Base-by-base conservation (phyloP, 2,888 invertebrate genomes). In the Noctua comes region DNA sequence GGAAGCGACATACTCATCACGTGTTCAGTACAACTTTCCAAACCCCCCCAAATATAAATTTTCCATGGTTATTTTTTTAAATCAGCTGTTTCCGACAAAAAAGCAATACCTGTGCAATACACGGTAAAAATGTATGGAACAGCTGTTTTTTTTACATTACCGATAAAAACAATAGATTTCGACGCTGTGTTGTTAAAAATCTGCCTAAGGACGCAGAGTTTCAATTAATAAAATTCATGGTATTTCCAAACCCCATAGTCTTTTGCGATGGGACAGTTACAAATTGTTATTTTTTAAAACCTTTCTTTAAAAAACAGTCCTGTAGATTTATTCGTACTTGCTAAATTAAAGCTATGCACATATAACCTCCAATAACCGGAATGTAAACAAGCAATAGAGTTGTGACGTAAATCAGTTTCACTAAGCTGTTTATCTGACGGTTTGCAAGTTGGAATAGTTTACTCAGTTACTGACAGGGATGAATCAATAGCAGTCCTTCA, bases 361-460 rank as follows among this genome's bases (percentile, higher is more conserved):
- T n/a, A 36, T n/a, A 48, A 54, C 69, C 10, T 10, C 18, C 11
- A 24, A 46, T 59, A 68, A 51, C 51, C 54, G 3, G 13, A 70
- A 54, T 71, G 70, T 83, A 77, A 71, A 82, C 64, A 64, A 64
- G 31, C 36, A 82, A 82, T 64, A 68, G 13, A 77, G 48, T 71
- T 57, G 43, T 36, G 69, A 78, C 66, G 68, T 86, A 86, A 86
- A 82, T 82, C 84, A 77, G 74, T 57, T 27, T 31, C 46, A 73
- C 71, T 71, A 79, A 84, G 73, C 79, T 54, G 68, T 86, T 83
- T 83, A 76, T 83, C 84, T 83, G 84, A 84, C 79, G 46, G 86
- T 86, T 83, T 71, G 59, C 51, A 83, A 84, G 72, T 86, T 86
- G 46, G 36, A 76, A 73, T 83, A 79, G 86, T 84, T 86, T 75